These are phyloP conservation scores for Onthophagus taurus DNA, from an alignment of 1,140 invertebrate genomes.

Conservation along the genomic window DNA sequence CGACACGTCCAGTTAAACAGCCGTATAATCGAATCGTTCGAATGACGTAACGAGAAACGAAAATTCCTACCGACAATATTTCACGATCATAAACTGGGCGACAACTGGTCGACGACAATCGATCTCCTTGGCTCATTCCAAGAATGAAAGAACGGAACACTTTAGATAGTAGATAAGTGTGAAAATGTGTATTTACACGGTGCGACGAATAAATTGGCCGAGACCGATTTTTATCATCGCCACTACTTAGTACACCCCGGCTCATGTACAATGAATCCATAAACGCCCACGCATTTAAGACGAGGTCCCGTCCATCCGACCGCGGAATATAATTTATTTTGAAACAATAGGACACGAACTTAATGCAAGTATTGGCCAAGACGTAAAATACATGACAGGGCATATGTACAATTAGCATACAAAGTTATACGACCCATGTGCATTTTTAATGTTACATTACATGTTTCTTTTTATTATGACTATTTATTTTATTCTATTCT, in stretches of 20 bases:
- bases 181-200: conserved; percentile 6
- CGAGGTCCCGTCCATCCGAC: too few species aligned
- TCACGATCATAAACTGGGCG: too few species aligned
- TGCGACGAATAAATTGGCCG: conserved; percentile 4
- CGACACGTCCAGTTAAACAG: too few species aligned
- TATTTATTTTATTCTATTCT: too few species aligned
- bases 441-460: too few species aligned
- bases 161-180: conserved; percentile 8
- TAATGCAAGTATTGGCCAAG: conserved; percentile 35
- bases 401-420: conserved; percentile 37
- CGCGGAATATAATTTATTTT: conserved; percentile 35
- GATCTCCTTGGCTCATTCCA: too few species aligned
- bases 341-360: conserved; percentile 36
- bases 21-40: too few species aligned
- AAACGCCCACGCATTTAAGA: conserved; percentile 25
- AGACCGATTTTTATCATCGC: background rate
- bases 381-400: conserved; percentile 34
- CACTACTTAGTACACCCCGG: conserved; percentile 14
- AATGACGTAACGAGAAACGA: too few species aligned
- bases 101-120: too few species aligned
- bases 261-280: conserved; percentile 30
- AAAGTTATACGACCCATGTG: conserved; percentile 34
- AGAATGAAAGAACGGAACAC: background rate
- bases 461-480: too few species aligned
- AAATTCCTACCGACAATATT: too few species aligned